These are phyloP conservation scores for Trididemnum clinides DNA, from an alignment of 23 tunicate genomes.

Conservation along the genomic window DNA sequence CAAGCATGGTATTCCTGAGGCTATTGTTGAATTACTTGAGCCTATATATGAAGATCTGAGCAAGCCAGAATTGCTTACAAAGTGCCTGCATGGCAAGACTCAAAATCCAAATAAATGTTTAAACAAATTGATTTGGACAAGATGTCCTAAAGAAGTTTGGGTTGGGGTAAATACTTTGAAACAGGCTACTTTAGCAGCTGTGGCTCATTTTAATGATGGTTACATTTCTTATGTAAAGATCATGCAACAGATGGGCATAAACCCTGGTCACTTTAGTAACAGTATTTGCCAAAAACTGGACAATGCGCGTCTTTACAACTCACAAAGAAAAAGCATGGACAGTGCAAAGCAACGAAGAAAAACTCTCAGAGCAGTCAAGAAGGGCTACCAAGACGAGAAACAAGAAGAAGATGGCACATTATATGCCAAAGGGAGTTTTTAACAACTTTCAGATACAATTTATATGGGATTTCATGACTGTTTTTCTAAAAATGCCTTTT, in stretches of 20 bases:
- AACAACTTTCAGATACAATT: too few species aligned
- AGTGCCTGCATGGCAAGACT: constrained; percentile 11
- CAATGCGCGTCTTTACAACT: neutral
- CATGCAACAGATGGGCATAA: neutral
- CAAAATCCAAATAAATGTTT: constrained; percentile 18
- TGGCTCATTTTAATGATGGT: constrained; percentile 24
- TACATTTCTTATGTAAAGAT: neutral
- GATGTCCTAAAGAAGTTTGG: constrained; percentile 20
- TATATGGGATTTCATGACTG: too few species aligned
- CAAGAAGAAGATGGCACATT: neutral
- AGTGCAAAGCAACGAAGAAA: neutral
- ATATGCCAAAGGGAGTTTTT: constrained; percentile 11
- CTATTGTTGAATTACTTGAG: neutral
- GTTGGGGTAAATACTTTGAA: neutral
- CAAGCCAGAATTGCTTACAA: neutral
- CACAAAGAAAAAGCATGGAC: neutral
- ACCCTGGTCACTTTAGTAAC: constrained; percentile 6
- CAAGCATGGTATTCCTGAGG: neutral
- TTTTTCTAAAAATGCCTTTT: too few species aligned
- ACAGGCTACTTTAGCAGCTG: constrained; percentile 2
- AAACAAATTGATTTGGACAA: neutral
- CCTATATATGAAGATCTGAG: constrained; percentile 9
- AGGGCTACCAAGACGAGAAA: neutral
- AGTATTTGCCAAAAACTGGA: neutral
- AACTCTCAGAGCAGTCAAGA: constrained; percentile 5